Base-by-base conservation (phyloP, 2,113 vertebrate genomes). In the Equus przewalskii region DNA sequence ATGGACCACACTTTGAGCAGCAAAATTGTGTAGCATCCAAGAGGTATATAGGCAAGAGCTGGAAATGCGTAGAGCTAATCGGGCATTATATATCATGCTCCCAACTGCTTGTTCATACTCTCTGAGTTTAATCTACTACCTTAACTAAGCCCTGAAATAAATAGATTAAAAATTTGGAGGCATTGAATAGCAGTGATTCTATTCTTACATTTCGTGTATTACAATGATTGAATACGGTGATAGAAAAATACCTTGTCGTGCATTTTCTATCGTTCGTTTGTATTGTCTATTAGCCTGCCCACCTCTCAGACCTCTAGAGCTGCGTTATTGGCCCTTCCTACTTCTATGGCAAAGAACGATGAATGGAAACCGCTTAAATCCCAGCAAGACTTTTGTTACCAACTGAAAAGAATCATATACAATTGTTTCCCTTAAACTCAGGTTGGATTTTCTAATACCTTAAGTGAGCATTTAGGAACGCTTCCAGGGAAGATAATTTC, bases 161-260 rank as follows among this genome's bases (percentile, higher is more conserved):
- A 97, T 95, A 97, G 96, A 98, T 98, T 98, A 98, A 98, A 98
- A 98, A 94, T 97, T 97, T 96, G 95, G 89, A 97, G 90, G 67
- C 89, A 90, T 94, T 92, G 92, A 97, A 89, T 94, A 96, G 94
- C 88, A 62, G 78, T 97, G 93, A 95, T 95, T 95, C 95, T 98
- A 10, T 93, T 98, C 95, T 97, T 97, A 93, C 30, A 72, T 97
- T 97, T 98, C 60, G 41, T 22, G n/a, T 87, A 58, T 67, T 28
- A 33, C 28, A 93, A 7, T 46, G 36, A 58, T 64, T 49, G 51
- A 58, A 46, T 33, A 21, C 21, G 24, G 56, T 64, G 96, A 96
- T 91, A 86, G 94, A 94, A 91, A 62, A 97, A 93, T 79, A 97
- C 96, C 92, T 96, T 96, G 95, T 93, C 94, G 13, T 96, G 94